phyloP scores from a whole-genome alignment of 2,113 vertebrate genomes.

The Microtus ochrogaster region DNA sequence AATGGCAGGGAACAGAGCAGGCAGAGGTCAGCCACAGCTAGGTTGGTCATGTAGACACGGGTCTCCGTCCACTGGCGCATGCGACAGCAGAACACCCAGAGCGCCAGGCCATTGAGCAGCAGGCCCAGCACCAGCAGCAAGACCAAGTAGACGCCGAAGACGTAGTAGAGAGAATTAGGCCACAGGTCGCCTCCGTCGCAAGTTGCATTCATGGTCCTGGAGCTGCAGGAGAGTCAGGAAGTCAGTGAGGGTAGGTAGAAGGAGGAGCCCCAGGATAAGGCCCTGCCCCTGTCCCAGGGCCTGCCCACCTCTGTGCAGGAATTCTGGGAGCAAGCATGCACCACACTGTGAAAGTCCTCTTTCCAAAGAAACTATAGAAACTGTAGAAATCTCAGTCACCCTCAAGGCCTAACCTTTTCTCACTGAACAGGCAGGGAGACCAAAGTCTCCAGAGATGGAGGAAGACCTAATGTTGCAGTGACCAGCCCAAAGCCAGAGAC shows the following conservation, averaged over 20 bases:
- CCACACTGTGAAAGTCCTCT: no score
- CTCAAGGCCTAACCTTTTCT: background rate
- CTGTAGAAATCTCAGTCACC: background rate
- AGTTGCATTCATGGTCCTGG: slow-evolving; percentile 44
- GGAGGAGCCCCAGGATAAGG: background rate
- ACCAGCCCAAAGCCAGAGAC: background rate
- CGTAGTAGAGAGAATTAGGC: rapidly evolving
- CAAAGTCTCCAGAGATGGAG: background rate
- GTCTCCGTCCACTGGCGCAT: slow-evolving; percentile 86
- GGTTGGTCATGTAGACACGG: slow-evolving; percentile 87
- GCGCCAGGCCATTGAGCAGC: slow-evolving; percentile 82
- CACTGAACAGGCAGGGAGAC: rapidly evolving
- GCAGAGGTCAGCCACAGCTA: slow-evolving; percentile 84
- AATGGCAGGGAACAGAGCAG: slow-evolving; percentile 87
- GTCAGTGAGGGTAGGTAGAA: background rate
- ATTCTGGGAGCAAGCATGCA: background rate
- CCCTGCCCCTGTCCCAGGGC: background rate
- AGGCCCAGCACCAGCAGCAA: slow-evolving; percentile 79
- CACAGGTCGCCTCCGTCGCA: rapidly evolving
- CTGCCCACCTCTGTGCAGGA: background rate
- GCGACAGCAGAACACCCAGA: slow-evolving; percentile 86
- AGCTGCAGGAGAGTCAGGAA: background rate
- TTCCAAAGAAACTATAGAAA: background rate
- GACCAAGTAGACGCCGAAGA: background rate
- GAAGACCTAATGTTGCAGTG: background rate